Conservation (phyloP, 2,888 invertebrate species). For the Asteroscopus sphinx region DNA sequence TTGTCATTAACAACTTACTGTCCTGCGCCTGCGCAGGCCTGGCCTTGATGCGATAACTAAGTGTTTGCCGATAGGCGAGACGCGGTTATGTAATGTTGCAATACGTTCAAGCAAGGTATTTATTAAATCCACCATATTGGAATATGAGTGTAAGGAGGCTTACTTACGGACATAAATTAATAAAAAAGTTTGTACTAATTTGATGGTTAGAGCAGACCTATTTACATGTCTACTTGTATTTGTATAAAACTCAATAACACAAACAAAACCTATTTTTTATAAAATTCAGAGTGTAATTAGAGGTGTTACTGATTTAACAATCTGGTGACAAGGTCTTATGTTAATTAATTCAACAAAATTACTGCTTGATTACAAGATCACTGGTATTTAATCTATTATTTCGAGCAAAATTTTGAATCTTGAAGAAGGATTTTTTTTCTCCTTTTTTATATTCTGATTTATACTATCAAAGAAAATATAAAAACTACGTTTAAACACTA, state of each 20-base stretch:
- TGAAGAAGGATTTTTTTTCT: too few species aligned
- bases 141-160: constrained; percentile 14
- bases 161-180: constrained; percentile 27
- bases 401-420: too few species aligned
- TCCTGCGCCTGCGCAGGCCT: constrained; percentile 59
- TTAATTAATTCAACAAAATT: too few species aligned
- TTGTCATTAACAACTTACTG: constrained; percentile 73
- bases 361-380: too few species aligned
- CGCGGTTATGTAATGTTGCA: constrained; percentile 71
- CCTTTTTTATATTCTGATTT: too few species aligned
- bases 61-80: constrained; percentile 68
- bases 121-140: constrained; percentile 42
- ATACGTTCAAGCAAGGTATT: constrained; percentile 52
- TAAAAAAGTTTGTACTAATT: constrained; percentile 37
- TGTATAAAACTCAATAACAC: constrained; percentile 14
- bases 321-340: too few species aligned
- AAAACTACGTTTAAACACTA: background rate
- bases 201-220: constrained; percentile 25
- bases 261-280: too few species aligned
- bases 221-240: constrained; percentile 29
- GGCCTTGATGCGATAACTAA: constrained; percentile 82
- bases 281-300: too few species aligned
- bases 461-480: too few species aligned
- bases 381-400: too few species aligned
- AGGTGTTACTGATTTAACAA: too few species aligned